Evolutionary conservation across 2,888 invertebrate species (phyloP).

Genomic region (Eupithecia subumbrata): DNA sequence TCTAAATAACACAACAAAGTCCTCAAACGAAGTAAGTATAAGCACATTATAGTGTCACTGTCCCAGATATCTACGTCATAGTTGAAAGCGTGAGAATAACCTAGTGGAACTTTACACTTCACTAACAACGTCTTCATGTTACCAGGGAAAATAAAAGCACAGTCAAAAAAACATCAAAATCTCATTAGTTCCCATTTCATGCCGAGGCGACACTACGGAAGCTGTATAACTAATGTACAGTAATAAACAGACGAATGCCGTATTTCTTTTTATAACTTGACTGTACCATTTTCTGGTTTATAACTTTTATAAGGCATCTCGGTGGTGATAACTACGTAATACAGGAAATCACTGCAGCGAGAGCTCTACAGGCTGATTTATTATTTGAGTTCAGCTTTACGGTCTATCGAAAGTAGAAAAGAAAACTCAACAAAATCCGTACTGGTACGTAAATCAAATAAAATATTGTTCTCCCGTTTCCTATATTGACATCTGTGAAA

Average conservation of each 20-base stretch:
- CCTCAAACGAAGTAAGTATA: not conserved
- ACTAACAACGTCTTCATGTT: constrained; percentile 63
- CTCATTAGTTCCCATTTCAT: constrained; percentile 84
- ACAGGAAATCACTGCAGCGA: constrained; percentile 6
- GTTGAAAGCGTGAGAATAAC: constrained; percentile 39
- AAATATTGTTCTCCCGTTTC: not conserved
- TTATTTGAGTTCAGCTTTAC: not conserved
- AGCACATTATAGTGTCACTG: not conserved
- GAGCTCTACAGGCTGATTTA: constrained; percentile 3
- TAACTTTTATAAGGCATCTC: constrained; percentile 75
- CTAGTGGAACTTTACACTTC: constrained; percentile 58
- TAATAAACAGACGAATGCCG: constrained; percentile 82
- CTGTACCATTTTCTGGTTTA: constrained; percentile 78
- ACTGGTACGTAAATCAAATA: not conserved
- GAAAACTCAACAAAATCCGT: not conserved
- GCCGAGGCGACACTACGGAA: constrained; percentile 83
- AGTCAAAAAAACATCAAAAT: constrained; percentile 85
- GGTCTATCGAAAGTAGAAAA: not conserved
- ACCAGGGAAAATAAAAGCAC: constrained; percentile 80
- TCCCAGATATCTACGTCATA: constrained; percentile 31
- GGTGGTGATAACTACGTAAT: constrained; percentile 48
- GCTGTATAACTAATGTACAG: constrained; percentile 84
- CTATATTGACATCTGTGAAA: not conserved
- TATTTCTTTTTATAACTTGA: constrained; percentile 83
- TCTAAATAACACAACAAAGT: not conserved